Percentiles rank a stretch among this genome's conserved stretches.
Conservation (phyloP, 2,888 invertebrate species). For the Drosophila pseudotalamancana region DNA sequence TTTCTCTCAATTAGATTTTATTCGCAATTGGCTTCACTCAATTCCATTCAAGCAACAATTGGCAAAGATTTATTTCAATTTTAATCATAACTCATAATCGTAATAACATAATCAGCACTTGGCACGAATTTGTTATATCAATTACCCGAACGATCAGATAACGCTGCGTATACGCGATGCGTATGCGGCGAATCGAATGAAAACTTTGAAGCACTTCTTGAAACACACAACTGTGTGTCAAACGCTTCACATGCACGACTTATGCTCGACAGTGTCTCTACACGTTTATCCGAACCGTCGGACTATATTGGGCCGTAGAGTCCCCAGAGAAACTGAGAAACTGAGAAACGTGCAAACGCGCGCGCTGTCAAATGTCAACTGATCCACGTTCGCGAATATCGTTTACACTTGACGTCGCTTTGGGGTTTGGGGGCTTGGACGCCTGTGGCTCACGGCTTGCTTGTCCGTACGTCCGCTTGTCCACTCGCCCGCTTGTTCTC, state of each 20-base stretch:
- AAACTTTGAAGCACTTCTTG: conserved; percentile 10
- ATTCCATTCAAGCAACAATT: too few species aligned
- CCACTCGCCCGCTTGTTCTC: conserved; percentile 1
- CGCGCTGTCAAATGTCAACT: conserved; percentile 84
- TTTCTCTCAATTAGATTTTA: conserved; percentile 17
- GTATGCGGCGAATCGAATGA: conserved; percentile 19
- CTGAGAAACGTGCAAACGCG: conserved; percentile 67
- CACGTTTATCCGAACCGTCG: neutral
- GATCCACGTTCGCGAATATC: conserved; percentile 82
- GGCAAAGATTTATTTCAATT: conserved; percentile 22
- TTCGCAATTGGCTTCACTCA: neutral
- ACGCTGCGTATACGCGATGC: conserved; percentile 39
- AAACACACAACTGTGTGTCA: conserved; percentile 14
- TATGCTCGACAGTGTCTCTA: conserved; percentile 2
- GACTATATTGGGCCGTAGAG: conserved; percentile 15
- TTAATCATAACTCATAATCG: conserved; percentile 58
- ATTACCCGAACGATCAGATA: conserved; percentile 57
- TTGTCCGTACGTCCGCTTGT: neutral
- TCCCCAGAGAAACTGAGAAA: too few species aligned
- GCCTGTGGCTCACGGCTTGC: conserved; percentile 19
- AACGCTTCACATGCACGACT: conserved; percentile 7
- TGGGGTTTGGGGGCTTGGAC: conserved; percentile 20
- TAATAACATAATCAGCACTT: conserved; percentile 65
- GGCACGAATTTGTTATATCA: conserved; percentile 44
- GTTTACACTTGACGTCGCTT: conserved; percentile 66